A percentile compares a stretch with the other conserved stretches of the same genome.
These are phyloP conservation scores for Cygnus buccinator DNA, from an alignment of 2,113 vertebrate genomes.

Conservation along the genomic window DNA sequence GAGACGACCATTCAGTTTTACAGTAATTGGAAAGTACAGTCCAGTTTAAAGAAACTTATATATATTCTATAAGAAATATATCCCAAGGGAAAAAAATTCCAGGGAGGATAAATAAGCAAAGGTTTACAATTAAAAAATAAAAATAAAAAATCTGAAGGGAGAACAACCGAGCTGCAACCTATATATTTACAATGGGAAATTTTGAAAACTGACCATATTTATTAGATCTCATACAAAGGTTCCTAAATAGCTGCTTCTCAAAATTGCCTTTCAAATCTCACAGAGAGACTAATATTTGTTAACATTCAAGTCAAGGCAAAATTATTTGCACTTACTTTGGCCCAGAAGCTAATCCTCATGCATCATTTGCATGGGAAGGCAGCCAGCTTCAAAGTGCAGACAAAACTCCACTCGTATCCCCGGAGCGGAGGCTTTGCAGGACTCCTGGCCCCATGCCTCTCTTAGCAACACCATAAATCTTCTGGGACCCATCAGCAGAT, in stretches of 20 bases:
- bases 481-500: background rate
- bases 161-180: too few species aligned
- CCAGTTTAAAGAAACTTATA: background rate
- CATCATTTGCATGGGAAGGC: conserved; percentile 20
- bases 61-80: too few species aligned
- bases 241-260: background rate
- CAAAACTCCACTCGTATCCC: background rate
- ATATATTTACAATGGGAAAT: background rate
- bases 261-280: background rate
- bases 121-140: background rate
- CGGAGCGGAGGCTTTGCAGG: background rate
- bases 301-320: conserved; percentile 32
- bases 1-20: background rate
- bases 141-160: background rate
- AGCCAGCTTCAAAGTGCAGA: background rate
- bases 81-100: background rate
- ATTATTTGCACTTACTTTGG: conserved; percentile 32
- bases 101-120: background rate
- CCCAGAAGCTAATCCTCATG: conserved; percentile 1
- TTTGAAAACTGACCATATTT: background rate
- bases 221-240: too few species aligned
- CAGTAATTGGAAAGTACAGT: background rate
- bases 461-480: background rate
- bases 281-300: background rate
- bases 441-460: background rate